phyloP scores from a whole-genome alignment of 2,113 vertebrate genomes.

The Egretta garzetta region DNA sequence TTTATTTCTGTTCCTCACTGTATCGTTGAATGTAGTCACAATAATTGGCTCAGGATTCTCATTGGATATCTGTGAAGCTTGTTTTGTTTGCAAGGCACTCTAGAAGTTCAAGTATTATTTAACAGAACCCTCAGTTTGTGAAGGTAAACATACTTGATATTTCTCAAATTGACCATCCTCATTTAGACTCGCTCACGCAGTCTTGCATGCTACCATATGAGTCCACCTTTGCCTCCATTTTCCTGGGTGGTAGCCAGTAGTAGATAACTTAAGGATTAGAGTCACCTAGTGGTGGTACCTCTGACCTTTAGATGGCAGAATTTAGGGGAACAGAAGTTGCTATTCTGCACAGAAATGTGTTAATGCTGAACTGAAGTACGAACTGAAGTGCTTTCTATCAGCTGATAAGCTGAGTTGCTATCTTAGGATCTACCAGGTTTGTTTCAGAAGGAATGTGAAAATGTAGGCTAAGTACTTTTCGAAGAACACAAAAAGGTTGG shows the following conservation, averaged over 20 bases:
- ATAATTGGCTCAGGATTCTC: background rate
- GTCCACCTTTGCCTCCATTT: background rate
- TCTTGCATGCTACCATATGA: background rate
- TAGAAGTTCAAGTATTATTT: background rate
- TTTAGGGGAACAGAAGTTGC: background rate
- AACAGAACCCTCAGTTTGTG: background rate
- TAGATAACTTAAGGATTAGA: background rate
- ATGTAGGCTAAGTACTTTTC: background rate
- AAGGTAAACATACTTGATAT: background rate
- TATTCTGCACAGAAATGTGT: background rate
- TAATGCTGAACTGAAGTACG: background rate
- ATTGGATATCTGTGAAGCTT: background rate
- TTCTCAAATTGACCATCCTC: background rate
- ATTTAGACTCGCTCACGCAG: background rate
- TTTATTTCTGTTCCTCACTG: background rate
- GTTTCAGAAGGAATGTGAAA: background rate
- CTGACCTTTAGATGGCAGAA: background rate
- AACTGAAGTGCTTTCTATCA: background rate
- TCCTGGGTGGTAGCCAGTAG: background rate
- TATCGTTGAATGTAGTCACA: background rate
- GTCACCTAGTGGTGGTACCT: background rate
- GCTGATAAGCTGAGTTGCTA: background rate
- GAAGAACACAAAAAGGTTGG: background rate
- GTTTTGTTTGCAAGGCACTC: background rate
- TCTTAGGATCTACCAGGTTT: background rate